Base-by-base conservation (phyloP, 2,888 invertebrate species). In the Vandiemenella viatica region DNA sequence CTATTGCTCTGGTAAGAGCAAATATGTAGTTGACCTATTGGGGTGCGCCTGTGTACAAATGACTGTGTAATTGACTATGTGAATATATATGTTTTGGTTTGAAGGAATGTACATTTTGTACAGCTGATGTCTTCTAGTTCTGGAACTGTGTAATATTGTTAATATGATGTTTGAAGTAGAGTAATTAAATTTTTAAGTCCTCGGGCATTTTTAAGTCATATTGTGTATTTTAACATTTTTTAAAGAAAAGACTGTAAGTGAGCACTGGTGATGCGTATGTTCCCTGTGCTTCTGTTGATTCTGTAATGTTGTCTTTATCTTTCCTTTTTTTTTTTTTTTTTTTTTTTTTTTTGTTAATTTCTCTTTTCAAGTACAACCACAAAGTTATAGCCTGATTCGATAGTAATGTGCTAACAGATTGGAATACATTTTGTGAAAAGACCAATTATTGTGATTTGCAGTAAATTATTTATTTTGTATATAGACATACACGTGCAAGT, bases 401-500 rank as follows among this genome's bases (percentile, higher is more conserved):
- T n/a, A 32, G 40, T 45, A 43, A 49, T 43, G 43, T 45, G 45
- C 40, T 40, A 49, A 32, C 10, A 13, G n/a, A 13, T 32, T 32
- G n/a, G n/a, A 23, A 23, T 13, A 32, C 10, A 10, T 32, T 13
- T 18, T 37, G 21, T 44, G 40, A 22, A 44, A 44, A 49, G 37
- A 22, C 32, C 48, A 20, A 42, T 17, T 47, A 45, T 23, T 42
- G 45, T 48, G 48, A 17, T 20, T 40, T 45, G 45, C 47, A 50
- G 22, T 49, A 48, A 53, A 50, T 46, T 51, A 53, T 53, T 53
- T 53, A 53, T 53, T 53, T 53, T 53, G 52, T 52, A 52, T 52
- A 52, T 49, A 49, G 5, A 47, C 32, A 37, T 52, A 45, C 47
- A 52, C 45, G 26, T 52, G 48, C 41, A 52, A 50, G 48, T 50